Base-by-base conservation (phyloP, 2,888 invertebrate genomes). In the Drosophila suboccidentalis region DNA sequence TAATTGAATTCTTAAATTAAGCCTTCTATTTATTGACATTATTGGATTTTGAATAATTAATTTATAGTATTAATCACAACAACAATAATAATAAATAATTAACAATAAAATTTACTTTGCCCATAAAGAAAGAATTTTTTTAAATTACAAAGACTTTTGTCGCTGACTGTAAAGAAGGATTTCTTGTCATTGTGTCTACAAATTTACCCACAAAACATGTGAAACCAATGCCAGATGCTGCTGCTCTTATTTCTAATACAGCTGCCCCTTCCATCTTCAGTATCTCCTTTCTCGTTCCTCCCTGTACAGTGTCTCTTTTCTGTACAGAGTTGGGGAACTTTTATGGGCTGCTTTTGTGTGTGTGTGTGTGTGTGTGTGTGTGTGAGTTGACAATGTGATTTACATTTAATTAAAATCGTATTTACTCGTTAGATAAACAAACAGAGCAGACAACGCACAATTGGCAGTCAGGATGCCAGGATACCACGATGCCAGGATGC, bases 351-450 rank as follows among this genome's bases (percentile, higher is more conserved):
- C n/a, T 60, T 49, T 19, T 62, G 53, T 51, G 54, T 44, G 34
- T 19, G 50, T 51, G 5, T 26, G 26, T 26, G 26, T 6, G 26
- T 6, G 26, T 26, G 26, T 26, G 26, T 26, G 49, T 51, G 38
- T 53, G 54, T 34, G 54, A 80, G 87, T 75, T 89, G 87, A 85
- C 82, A 87, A 89, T 81, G 85, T 85, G 87, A 89, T 87, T 87
- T 89, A 89, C 89, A 89, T 87, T 87, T 87, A 89, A 87, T 87
- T 87, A 87, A 89, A 87, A 87, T 89, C 82, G 86, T 85, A 87
- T 89, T 87, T 86, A 86, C 89, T 87, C 89, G 82, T 83, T 87
- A 86, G 82, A 84, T 81, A 84, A 87, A 78, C 80, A 87, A 81
- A 87, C 85, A 87, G 36, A 54, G 61, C 44, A 74, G 59, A 51